Evolutionary conservation across 2,113 vertebrate species (phyloP).

Genomic region (Hyperopisus bebe): DNA sequence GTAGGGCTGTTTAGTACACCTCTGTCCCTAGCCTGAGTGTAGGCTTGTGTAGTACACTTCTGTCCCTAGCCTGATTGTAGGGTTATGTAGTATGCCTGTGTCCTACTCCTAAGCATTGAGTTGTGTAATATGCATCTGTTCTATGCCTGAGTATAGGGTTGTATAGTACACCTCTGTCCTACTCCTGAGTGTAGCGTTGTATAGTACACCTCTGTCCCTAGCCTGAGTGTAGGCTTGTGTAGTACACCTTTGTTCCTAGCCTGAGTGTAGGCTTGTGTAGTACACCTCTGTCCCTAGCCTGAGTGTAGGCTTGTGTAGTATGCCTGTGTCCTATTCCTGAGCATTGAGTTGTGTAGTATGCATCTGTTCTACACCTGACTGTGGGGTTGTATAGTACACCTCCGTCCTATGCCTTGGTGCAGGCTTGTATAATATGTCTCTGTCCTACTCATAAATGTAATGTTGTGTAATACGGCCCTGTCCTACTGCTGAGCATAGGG

Average conservation of each 20-base stretch:
- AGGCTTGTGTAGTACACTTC: neutral
- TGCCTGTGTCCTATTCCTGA: neutral
- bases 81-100: neutral
- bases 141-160: too few species aligned
- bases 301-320: neutral
- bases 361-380: neutral
- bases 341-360: neutral
- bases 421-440: neutral
- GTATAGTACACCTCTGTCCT: too few species aligned
- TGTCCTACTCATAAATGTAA: neutral
- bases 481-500: neutral
- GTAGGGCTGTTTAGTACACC: too few species aligned
- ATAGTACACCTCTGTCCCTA: neutral
- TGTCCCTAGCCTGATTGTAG: too few species aligned
- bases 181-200: too few species aligned
- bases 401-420: neutral
- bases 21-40: neutral
- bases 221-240: too few species aligned
- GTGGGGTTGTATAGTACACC: neutral
- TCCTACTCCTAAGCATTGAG: too few species aligned
- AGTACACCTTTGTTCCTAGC: too few species aligned
- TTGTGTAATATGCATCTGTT: too few species aligned
- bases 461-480: neutral
- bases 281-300: too few species aligned
- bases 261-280: too few species aligned